These are phyloP conservation scores for Heliocidaris erythrogramma DNA, from an alignment of 35 echinoderm and acorn worm genomes.

Conservation along the genomic window DNA sequence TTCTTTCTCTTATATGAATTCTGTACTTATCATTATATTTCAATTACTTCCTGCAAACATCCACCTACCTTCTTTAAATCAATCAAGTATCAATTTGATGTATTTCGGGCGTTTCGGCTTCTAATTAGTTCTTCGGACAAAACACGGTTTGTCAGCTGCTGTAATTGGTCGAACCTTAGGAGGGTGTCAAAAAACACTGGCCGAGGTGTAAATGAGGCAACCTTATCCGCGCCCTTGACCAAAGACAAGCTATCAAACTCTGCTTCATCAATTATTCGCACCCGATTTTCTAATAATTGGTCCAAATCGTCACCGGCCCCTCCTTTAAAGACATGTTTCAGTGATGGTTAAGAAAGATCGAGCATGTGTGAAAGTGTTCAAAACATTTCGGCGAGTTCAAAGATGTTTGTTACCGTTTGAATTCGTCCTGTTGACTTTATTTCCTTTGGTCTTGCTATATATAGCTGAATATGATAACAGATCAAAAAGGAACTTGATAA, in stretches of 20 bases:
- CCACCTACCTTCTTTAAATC: too few species aligned
- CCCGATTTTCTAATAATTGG: constrained; percentile 10
- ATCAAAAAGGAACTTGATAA: too few species aligned
- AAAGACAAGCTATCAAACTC: neutral
- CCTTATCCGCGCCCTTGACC: constrained; percentile 5
- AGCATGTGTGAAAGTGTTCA: neutral
- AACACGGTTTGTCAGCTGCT: neutral
- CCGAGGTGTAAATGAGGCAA: neutral
- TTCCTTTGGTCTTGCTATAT: neutral
- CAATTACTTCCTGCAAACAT: too few species aligned
- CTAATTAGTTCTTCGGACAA: neutral
- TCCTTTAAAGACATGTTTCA: neutral
- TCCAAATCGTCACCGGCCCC: neutral
- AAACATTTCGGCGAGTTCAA: neutral
- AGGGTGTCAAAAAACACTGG: neutral
- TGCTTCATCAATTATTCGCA: constrained; percentile 17
- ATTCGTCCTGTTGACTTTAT: neutral
- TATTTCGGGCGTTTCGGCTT: neutral
- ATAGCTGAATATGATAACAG: neutral
- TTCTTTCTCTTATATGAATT: too few species aligned
- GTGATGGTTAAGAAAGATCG: neutral
- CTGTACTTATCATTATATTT: too few species aligned
- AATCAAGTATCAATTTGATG: too few species aligned
- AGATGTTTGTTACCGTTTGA: neutral
- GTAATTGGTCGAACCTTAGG: neutral